phyloP scores from a whole-genome alignment of 2,888 invertebrate species.

The Sminthurinus aureus region DNA sequence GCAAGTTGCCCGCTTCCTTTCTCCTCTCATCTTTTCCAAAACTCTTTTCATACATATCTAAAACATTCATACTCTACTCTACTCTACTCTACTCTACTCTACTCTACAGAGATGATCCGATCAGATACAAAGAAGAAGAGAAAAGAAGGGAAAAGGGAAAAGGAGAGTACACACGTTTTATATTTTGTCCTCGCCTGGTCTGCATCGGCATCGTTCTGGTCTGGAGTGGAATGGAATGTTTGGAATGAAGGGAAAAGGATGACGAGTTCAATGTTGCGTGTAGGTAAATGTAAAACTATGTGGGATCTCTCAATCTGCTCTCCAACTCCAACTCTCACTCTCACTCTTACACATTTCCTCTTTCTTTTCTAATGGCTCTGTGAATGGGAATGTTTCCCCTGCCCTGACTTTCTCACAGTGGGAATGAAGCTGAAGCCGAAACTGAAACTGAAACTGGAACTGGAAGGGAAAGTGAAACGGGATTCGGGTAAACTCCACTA shows the following conservation, averaged over 20 bases:
- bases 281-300: slow-evolving; percentile 15
- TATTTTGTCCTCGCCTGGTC: neutral
- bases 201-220: neutral
- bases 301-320: slow-evolving; percentile 20
- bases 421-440: neutral
- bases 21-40: too few species aligned
- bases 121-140: neutral
- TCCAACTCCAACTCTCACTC: neutral
- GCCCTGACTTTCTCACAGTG: neutral
- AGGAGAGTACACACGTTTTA: neutral
- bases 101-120: neutral
- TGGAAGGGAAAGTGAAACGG: neutral
- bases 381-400: neutral
- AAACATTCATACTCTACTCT: neutral
- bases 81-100: neutral
- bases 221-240: neutral
- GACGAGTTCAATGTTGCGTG: slow-evolving; percentile 5
- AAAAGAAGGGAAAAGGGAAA: neutral
- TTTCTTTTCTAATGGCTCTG: neutral
- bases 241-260: neutral
- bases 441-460: neutral
- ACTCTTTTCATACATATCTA: too few species aligned
- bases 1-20: too few species aligned
- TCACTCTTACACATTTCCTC: neutral
- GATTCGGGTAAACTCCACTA: too few species aligned